phyloP scores from a whole-genome alignment of 2,113 vertebrate genomes.

The Gymnocephalus cernua region DNA sequence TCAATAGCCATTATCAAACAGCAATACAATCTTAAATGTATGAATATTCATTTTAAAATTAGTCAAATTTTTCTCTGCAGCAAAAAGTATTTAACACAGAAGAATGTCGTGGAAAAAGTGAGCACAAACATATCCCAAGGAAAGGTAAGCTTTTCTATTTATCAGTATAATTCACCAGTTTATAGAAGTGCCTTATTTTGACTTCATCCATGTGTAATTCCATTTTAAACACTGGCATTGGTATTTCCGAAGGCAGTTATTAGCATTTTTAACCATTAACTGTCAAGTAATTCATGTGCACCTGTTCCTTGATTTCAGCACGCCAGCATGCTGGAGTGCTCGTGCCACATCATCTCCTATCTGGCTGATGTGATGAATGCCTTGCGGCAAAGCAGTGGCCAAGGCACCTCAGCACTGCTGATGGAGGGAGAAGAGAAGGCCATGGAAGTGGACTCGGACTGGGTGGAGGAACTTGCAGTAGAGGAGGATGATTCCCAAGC shows the following conservation, averaged over 20 bases:
- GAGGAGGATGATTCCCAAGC: conserved; percentile 99
- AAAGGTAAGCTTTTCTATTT: conserved; percentile 86
- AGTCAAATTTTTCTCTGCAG: conserved; percentile 77
- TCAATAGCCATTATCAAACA: neutral
- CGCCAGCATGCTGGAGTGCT: conserved; percentile 94
- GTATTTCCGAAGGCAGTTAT: neutral
- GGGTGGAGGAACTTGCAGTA: conserved; percentile 97
- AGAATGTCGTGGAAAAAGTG: conserved; percentile 99
- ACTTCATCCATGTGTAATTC: neutral
- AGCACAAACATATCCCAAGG: conserved; percentile 95
- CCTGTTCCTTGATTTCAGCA: conserved; percentile 83
- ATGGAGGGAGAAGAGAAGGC: conserved; percentile 96
- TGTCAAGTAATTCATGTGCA: neutral
- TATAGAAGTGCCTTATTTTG: neutral
- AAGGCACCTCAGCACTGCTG: conserved; percentile 90
- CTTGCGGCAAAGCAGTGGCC: conserved; percentile 90
- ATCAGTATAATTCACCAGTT: neutral
- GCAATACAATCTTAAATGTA: neutral
- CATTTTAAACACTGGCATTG: neutral
- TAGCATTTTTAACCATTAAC: neutral
- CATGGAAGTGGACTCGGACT: conserved; percentile 98
- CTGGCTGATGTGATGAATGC: conserved; percentile 98
- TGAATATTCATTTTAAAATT: neutral
- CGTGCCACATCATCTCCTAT: conserved; percentile 97
- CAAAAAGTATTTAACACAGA: conserved; percentile 98